Base-by-base conservation (phyloP, 1,140 invertebrate species). In the Halotydeus destructor region DNA sequence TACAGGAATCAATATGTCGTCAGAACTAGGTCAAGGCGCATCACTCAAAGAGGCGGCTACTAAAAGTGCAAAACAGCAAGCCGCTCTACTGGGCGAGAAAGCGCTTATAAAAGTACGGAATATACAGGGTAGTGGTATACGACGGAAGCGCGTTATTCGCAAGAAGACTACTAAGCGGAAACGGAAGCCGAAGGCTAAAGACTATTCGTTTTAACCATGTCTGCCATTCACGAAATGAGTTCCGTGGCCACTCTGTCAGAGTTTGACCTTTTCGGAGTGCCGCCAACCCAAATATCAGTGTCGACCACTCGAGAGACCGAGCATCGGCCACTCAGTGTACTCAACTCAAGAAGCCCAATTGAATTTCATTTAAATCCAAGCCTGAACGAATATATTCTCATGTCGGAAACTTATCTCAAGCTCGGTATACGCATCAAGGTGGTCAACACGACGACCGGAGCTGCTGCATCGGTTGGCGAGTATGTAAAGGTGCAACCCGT, bases 211-310 rank as follows among this genome's bases (percentile, higher is more conserved):
- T 23, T 5, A 38, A n/a, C n/a, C n/a, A 38, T 49, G 45, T 32
- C 32, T 44, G 21, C 38, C 41, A 12, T 49, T 38, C 14, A 21
- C 25, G 23, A 44, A 34, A 16, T 8, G 8, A 22, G 16, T 2
- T 2, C 18, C 19, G 8, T 19, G 22, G 33, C 25, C 27, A 3
- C 38, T 12, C 16, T 57, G 43, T 52, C 56, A 3, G 56, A 65
- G 50, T 46, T 63, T 21, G 59, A 64, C 50, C 47, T 65, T 14
- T 66, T 63, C 51, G 43, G 53, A 25, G 34, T 64, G 23, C 55
- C 59, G 22, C 52, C 56, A 3, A 60, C 57, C 3, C 57, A 64
- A 49, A 62, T 58, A 5, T 56, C 54, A 9, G 57, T 62, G 23
- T 54, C 60, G 49, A 41, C 32, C 25, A 54, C 49, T 5, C 34